phyloP scores from a whole-genome alignment of 2,113 vertebrate genomes.

The Gasterosteus aculeatus region DNA sequence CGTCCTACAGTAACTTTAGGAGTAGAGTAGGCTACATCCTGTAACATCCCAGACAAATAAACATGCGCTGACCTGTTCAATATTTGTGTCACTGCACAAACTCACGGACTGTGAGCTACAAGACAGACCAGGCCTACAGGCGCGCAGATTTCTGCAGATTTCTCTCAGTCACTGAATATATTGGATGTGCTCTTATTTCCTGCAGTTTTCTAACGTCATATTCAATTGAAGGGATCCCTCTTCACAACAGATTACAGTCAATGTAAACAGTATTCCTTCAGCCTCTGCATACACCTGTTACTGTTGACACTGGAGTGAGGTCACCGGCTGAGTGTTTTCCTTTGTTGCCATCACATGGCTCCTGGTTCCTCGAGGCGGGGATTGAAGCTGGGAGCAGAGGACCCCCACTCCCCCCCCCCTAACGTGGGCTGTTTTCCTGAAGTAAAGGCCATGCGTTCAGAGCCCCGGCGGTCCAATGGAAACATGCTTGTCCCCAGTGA shows the following conservation, averaged over 20 bases:
- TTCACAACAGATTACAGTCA: slow-evolving; percentile 8
- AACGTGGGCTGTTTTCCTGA: slow-evolving; percentile 43
- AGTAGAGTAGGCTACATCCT: neutral
- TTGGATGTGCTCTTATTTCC: neutral
- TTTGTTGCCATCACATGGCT: slow-evolving; percentile 46
- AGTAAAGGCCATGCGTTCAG: slow-evolving; percentile 42
- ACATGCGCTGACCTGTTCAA: neutral
- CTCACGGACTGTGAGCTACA: neutral
- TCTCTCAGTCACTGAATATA: neutral
- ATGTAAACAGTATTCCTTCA: slow-evolving; percentile 11
- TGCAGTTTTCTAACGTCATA: slow-evolving; percentile 5
- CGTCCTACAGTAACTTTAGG: too few relatives aligned
- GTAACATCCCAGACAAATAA: neutral
- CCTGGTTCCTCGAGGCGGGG: slow-evolving; percentile 20
- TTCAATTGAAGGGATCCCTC: slow-evolving; percentile 12
- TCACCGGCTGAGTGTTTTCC: slow-evolving; percentile 41
- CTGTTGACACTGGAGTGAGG: slow-evolving; percentile 38
- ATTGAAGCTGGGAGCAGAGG: slow-evolving; percentile 7
- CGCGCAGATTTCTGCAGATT: neutral
- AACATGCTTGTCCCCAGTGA: slow-evolving; percentile 67
- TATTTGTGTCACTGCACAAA: neutral
- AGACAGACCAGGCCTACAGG: neutral
- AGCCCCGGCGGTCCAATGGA: slow-evolving; percentile 69
- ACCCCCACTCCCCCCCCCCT: neutral
- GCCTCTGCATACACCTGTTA: slow-evolving; percentile 38